A percentile compares a stretch with the other conserved stretches of the same genome.
phyloP scores from a whole-genome alignment of 2,888 invertebrate genomes.

The Acrocyrtus sp. region DNA sequence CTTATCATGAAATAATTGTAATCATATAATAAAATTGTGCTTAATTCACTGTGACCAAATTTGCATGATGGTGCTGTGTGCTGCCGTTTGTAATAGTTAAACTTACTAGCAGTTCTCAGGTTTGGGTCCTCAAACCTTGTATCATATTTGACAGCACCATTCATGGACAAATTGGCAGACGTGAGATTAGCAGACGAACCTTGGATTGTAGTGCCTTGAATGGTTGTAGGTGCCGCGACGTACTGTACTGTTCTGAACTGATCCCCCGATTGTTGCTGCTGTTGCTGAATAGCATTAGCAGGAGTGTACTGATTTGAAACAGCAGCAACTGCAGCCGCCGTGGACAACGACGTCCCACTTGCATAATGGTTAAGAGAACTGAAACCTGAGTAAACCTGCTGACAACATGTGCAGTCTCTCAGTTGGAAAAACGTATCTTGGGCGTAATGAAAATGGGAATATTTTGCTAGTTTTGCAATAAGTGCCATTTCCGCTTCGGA shows the following conservation, averaged over 20 bases:
- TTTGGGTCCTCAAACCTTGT: slow-evolving; percentile 57
- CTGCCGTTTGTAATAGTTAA: slow-evolving; percentile 17
- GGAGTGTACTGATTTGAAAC: slow-evolving; percentile 51
- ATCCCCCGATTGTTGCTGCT: slow-evolving; percentile 47
- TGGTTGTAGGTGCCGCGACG: slow-evolving; percentile 50
- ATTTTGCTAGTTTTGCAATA: slow-evolving; percentile 57
- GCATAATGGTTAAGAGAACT: slow-evolving; percentile 50
- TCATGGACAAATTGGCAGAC: slow-evolving; percentile 58
- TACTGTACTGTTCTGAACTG: slow-evolving; percentile 58
- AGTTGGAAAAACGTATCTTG: slow-evolving; percentile 58
- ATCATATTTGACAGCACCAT: slow-evolving; percentile 58
- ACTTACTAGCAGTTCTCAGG: slow-evolving; percentile 54
- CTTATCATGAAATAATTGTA: not conserved
- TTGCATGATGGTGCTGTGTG: slow-evolving; percentile 42
- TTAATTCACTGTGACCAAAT: too few species aligned
- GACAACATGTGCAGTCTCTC: slow-evolving; percentile 58
- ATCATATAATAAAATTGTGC: not conserved
- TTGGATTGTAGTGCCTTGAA: slow-evolving; percentile 57
- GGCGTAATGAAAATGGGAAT: slow-evolving; percentile 60
- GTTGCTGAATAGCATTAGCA: slow-evolving; percentile 45
- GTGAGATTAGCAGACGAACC: slow-evolving; percentile 55
- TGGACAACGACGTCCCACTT: slow-evolving; percentile 41
- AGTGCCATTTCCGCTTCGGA: slow-evolving; percentile 58
- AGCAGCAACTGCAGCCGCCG: slow-evolving; percentile 52
- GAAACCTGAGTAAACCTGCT: slow-evolving; percentile 54